A percentile compares a stretch with the other conserved stretches of the same genome.
Evolutionary conservation across 2,797 vertebrate genomes (phyloP).

Genomic region (Catostomus latipinnis): DNA sequence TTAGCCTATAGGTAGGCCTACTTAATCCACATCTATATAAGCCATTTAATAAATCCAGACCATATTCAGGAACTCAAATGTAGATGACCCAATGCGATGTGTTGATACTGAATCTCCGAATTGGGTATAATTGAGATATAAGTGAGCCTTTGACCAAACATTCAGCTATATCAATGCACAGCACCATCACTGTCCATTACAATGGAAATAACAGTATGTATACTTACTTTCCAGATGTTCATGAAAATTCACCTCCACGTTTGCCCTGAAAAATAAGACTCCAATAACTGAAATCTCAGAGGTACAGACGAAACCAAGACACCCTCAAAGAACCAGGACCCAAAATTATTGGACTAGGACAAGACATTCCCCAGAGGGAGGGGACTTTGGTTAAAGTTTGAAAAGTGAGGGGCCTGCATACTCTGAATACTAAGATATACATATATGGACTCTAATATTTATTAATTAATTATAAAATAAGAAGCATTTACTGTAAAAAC

Average conservation of each 20-base stretch:
- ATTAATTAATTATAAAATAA: neutral
- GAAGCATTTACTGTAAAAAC: no score
- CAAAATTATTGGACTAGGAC: slow-evolving; percentile 15
- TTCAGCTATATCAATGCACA: neutral
- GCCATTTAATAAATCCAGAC: no score
- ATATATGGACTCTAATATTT: neutral
- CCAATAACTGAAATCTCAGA: neutral
- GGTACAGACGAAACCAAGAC: neutral
- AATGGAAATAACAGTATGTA: neutral
- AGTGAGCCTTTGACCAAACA: neutral
- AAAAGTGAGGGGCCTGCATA: neutral
- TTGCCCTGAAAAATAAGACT: neutral
- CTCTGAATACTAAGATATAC: neutral
- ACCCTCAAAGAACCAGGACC: neutral
- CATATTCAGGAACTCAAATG: no score
- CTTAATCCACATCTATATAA: no score
- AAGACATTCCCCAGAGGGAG: slow-evolving; percentile 25
- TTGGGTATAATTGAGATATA: neutral
- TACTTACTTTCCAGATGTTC: slow-evolving; percentile 30
- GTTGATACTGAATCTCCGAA: no score
- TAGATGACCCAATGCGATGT: no score
- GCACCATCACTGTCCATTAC: neutral
- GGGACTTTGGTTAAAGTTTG: neutral
- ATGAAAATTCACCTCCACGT: slow-evolving; percentile 1
- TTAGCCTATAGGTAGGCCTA: no score